Evolutionary conservation across 2,113 vertebrate species (phyloP), one percentile per base, ranked within the genome.

Genomic region (Xiphophorus couchianus): DNA sequence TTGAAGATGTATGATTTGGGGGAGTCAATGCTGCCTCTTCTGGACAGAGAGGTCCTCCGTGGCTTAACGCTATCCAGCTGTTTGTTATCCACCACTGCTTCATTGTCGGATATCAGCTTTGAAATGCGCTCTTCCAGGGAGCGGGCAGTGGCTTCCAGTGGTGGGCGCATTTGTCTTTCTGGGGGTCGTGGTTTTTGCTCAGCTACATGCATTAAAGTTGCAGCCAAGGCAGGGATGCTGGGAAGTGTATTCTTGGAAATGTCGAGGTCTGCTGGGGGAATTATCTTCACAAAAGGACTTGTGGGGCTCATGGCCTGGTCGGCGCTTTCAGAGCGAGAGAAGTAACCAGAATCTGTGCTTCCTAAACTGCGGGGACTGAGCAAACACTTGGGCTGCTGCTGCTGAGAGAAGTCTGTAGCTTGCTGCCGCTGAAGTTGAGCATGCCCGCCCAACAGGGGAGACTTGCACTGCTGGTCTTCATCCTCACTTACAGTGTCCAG

Each of bases 1-100:
- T 99, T 99, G 89, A 99, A 99, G 91, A 99, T 99, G 74, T 99
- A 99, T 0, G 98, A 99, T 86, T 99, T 99, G 0, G 97, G 98
- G 19, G 97, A 99, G 88, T 99, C 98, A 75, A 99, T 99, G 87
- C 98, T 99, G 25, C 98, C 97, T 92, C 97, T 95, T 83, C 98
- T 94, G 0, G 98, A 99, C 64, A 99, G 96, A 70, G 98, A 99
- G 3, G 97, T 99, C 86, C 98, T 95, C 84, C 97, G 95, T 31
- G 98, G 98, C 90, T 99, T 99, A n/a, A 99, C 98, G 0, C 98
- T 99, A 73, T 99, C 98, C 82, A 99, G 87, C 76, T 99, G 97
- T 66, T 99, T 99, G 84, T 98, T 96, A 88, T 99, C 97, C 28
- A 99, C 97, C 72, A 99, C 94, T 30, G 97, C 97, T 88, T 99